Evolutionary conservation across 2,888 invertebrate genomes (phyloP).

Genomic region (Rhagonycha lutea): DNA sequence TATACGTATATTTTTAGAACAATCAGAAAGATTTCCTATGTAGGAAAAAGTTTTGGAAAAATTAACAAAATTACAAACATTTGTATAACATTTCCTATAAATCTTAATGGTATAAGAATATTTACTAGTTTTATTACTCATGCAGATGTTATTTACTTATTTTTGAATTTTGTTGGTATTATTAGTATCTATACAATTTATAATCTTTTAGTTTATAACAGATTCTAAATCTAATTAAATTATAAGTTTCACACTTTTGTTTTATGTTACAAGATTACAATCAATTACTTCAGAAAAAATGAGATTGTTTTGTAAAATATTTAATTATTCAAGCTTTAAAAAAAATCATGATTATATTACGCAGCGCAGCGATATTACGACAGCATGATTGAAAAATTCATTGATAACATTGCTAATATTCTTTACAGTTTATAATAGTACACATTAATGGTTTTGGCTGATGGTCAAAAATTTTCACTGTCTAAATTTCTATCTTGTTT

Average conservation of each 20-base stretch:
- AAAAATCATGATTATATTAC: neutral
- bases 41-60: neutral
- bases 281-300: neutral
- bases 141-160: neutral
- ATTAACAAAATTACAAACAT: neutral
- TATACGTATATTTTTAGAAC: slow-evolving; percentile 17
- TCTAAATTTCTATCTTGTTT: neutral
- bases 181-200: neutral
- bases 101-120: neutral
- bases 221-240: neutral
- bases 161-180: neutral
- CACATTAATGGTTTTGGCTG: neutral
- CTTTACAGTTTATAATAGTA: neutral
- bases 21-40: neutral
- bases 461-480: neutral
- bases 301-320: neutral
- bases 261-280: neutral
- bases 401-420: neutral
- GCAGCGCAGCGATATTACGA: neutral
- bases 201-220: neutral
- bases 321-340: neutral
- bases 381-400: neutral
- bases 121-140: neutral
- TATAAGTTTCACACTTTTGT: neutral
- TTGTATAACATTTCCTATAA: neutral